A percentile compares a stretch with the other conserved stretches of the same genome.
Evolutionary conservation across 1,140 invertebrate genomes (phyloP).

Genomic region (Camponotus floridanus): DNA sequence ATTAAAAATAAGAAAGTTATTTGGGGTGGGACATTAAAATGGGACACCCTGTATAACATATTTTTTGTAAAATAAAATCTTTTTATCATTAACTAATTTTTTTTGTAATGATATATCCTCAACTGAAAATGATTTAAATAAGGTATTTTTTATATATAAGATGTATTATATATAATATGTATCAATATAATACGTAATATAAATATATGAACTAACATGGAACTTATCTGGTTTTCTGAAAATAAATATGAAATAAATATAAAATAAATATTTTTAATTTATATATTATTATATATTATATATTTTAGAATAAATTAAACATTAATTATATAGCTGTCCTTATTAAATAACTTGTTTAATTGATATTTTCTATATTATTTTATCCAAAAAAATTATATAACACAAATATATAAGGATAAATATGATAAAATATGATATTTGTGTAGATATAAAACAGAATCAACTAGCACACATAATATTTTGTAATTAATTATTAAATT

Average conservation of each 20-base stretch:
- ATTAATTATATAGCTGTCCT: too few species aligned
- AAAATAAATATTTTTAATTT: too few species aligned
- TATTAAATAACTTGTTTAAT: too few species aligned
- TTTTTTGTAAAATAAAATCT: background rate
- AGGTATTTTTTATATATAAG: background rate
- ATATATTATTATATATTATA: too few species aligned
- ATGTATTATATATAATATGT: background rate
- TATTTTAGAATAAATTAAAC: too few species aligned
- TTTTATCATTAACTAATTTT: background rate
- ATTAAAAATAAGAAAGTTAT: too few species aligned
- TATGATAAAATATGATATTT: constrained; percentile 1
- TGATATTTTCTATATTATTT: background rate
- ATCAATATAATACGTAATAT: background rate
- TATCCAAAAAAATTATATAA: background rate
- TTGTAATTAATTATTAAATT: constrained; percentile 3
- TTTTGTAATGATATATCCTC: background rate
- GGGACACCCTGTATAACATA: too few species aligned
- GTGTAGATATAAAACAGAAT: background rate
- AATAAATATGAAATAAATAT: too few species aligned
- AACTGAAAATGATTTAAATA: background rate
- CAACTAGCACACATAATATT: constrained; percentile 22
- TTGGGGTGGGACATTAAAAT: too few species aligned
- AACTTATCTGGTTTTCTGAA: too few species aligned
- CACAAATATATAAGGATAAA: constrained; percentile 6
- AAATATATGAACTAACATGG: too few species aligned